Percentiles rank a stretch among this genome's conserved stretches.
phyloP scores from a whole-genome alignment of 2,113 vertebrate species.

The Elanus axillaris region DNA sequence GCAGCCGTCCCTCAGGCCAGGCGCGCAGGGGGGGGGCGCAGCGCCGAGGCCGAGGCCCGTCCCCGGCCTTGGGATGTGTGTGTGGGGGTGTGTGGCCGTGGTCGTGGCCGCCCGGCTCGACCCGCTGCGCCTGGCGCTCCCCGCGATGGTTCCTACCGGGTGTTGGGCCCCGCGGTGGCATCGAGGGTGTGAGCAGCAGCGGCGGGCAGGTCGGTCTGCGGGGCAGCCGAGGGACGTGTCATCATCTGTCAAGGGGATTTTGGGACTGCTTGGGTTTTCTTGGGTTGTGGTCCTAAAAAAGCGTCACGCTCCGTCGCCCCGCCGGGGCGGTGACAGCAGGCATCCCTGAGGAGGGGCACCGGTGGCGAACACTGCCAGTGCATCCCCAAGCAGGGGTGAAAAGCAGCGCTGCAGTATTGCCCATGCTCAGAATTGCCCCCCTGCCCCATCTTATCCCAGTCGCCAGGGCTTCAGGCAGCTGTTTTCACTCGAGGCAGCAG shows the following conservation, averaged over 20 bases:
- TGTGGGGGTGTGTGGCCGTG: too few relatives aligned
- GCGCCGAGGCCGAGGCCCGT: neutral
- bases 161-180: neutral
- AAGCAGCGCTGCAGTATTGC: neutral
- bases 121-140: too few relatives aligned
- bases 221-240: neutral
- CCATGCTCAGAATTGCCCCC: accelerated
- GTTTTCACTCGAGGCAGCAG: accelerated
- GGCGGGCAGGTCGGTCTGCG: neutral
- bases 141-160: accelerated
- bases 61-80: too few relatives aligned
- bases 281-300: neutral
- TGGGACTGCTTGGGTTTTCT: neutral
- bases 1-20: neutral
- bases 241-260: neutral
- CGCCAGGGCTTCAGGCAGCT: accelerated
- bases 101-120: too few relatives aligned
- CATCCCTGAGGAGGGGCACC: neutral
- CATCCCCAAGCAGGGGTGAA: neutral
- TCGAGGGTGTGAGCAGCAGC: neutral
- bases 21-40: neutral
- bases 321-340: neutral
- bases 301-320: accelerated
- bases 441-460: accelerated
- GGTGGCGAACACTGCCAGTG: neutral